These are phyloP conservation scores for Aleiodes leptofemur DNA, from an alignment of 2,888 invertebrate genomes.

Conservation along the genomic window DNA sequence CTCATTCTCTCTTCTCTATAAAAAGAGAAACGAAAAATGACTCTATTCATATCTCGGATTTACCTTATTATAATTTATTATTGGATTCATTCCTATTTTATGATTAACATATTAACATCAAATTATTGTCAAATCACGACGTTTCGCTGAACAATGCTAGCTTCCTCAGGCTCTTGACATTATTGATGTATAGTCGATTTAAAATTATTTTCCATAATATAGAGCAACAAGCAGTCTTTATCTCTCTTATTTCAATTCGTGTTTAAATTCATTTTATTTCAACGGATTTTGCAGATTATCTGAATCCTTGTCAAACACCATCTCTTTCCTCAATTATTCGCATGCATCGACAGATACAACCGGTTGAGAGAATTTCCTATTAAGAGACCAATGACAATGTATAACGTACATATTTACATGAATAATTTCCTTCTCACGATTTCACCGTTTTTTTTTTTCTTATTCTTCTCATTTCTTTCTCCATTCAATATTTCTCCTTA, in stretches of 20 bases:
- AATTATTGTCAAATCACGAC: too few species aligned
- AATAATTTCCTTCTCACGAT: slow-evolving; percentile 68
- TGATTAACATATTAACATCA: too few species aligned
- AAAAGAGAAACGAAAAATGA: neutral
- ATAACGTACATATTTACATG: slow-evolving; percentile 34
- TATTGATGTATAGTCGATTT: too few species aligned
- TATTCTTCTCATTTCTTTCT: too few species aligned
- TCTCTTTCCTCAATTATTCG: slow-evolving; percentile 23
- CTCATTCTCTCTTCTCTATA: neutral
- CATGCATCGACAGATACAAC: slow-evolving; percentile 9
- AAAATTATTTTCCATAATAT: too few species aligned
- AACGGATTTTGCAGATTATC: slow-evolving; percentile 27
- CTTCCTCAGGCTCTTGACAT: too few species aligned
- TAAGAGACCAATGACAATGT: slow-evolving; percentile 15
- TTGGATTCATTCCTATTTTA: too few species aligned
- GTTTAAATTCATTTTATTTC: neutral
- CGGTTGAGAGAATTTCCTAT: slow-evolving; percentile 10
- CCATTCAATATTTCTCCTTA: neutral
- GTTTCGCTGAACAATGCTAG: too few species aligned
- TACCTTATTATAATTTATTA: too few species aligned
- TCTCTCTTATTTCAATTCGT: too few species aligned
- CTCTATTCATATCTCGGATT: too few species aligned
- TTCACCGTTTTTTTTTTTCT: slow-evolving; percentile 56
- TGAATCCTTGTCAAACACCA: slow-evolving; percentile 7
- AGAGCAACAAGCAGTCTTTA: too few species aligned